These are phyloP conservation scores for Bufo gargarizans DNA, from an alignment of 2,113 vertebrate genomes.

Conservation along the genomic window DNA sequence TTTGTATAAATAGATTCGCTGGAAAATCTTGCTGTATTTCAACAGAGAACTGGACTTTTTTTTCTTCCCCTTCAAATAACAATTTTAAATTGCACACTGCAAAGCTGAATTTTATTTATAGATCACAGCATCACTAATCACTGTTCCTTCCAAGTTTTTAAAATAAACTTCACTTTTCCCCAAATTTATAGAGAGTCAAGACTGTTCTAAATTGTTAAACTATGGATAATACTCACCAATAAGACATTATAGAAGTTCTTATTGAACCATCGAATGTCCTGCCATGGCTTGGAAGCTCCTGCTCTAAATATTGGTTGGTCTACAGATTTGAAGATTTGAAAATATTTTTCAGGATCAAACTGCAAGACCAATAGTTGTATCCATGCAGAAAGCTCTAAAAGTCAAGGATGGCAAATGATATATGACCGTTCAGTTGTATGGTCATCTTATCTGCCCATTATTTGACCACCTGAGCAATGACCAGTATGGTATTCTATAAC, in stretches of 20 bases:
- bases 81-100: conserved; percentile 33
- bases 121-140: conserved; percentile 18
- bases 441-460: neutral
- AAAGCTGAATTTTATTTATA: conserved; percentile 19
- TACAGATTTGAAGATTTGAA: neutral
- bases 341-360: neutral
- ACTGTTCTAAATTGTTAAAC: neutral
- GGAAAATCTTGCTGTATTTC: conserved; percentile 79
- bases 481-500: neutral
- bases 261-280: neutral
- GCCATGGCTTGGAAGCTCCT: neutral
- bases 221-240: neutral
- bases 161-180: conserved; percentile 2
- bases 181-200: neutral
- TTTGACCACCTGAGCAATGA: neutral
- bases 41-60: conserved; percentile 53
- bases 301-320: neutral
- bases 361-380: neutral
- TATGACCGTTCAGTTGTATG: neutral
- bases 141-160: conserved; percentile 12
- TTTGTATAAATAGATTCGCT: conserved; percentile 83
- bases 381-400: neutral
- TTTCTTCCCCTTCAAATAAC: conserved; percentile 31
- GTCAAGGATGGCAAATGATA: neutral
- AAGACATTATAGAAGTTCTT: neutral